Evolutionary conservation across 2,797 vertebrate species (phyloP).

Genomic region (Enteromius afrohamiltoni): DNA sequence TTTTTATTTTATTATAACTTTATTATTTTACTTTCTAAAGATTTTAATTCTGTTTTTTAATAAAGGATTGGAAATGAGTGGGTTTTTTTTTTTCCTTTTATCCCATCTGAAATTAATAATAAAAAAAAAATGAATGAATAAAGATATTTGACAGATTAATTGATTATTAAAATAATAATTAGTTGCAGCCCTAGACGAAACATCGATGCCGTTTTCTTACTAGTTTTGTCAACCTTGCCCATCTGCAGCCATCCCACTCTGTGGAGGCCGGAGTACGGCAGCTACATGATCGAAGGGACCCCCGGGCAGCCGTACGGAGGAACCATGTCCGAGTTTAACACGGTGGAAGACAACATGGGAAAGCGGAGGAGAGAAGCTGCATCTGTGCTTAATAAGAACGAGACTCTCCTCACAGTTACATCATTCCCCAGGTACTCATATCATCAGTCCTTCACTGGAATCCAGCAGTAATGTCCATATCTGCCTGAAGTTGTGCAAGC

Average conservation of each 20-base stretch:
- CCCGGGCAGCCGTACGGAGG: slow-evolving; percentile 97
- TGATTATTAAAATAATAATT: no score
- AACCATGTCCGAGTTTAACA: slow-evolving; percentile 98
- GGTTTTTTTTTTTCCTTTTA: no score
- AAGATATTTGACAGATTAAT: no score
- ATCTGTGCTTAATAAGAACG: slow-evolving; percentile 82
- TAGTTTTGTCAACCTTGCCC: not conserved
- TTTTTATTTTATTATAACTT: no score
- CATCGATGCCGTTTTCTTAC: not conserved
- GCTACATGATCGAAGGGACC: slow-evolving; percentile 98
- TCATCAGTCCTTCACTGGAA: not conserved
- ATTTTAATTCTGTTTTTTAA: no score
- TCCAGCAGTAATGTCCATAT: no score
- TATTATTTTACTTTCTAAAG: no score
- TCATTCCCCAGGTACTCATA: slow-evolving; percentile 90
- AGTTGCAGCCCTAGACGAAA: no score
- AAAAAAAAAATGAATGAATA: no score
- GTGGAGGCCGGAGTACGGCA: slow-evolving; percentile 97
- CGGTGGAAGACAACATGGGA: slow-evolving; percentile 96
- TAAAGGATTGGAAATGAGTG: no score
- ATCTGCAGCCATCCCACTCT: slow-evolving; percentile 91
- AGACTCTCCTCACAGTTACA: slow-evolving; percentile 91
- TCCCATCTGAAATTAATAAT: no score
- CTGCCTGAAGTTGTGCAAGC: not conserved
- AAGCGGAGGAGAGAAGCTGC: slow-evolving; percentile 91